A percentile compares a stretch with the other conserved stretches of the same genome.
These are phyloP conservation scores for Vulpes vulpes DNA, from an alignment of 2,113 vertebrate genomes.

Conservation along the genomic window DNA sequence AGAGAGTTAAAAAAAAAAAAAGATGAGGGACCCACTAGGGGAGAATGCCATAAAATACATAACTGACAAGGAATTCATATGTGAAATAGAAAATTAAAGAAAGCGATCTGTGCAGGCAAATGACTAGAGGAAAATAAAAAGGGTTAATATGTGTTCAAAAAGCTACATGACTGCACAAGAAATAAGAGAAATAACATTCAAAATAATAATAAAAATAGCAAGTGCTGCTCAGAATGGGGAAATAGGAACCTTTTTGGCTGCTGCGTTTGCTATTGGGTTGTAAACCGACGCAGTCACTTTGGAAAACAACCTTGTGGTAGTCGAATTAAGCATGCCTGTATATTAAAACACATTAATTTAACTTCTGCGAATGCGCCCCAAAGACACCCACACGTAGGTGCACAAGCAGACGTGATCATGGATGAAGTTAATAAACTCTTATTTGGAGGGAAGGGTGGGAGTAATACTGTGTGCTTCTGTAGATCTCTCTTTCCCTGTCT, in stretches of 20 bases:
- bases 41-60: neutral
- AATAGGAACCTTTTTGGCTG: neutral
- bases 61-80: neutral
- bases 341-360: conserved; percentile 21
- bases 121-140: neutral
- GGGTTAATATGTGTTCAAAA: neutral
- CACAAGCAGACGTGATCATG: neutral
- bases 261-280: neutral
- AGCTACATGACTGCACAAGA: neutral
- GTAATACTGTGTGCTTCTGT: neutral
- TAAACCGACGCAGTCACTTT: neutral
- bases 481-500: neutral
- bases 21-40: neutral
- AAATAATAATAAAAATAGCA: neutral
- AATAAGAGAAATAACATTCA: conserved; percentile 21
- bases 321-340: neutral
- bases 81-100: neutral
- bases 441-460: rapidly evolving
- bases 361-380: neutral
- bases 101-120: neutral
- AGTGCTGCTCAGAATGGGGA: neutral
- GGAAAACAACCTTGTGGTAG: neutral
- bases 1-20: neutral
- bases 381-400: neutral
- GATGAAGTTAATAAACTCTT: neutral